Evolutionary conservation across 1,140 invertebrate genomes (phyloP), one percentile per base, ranked within the genome.

Genomic region (Megalopta genalis): DNA sequence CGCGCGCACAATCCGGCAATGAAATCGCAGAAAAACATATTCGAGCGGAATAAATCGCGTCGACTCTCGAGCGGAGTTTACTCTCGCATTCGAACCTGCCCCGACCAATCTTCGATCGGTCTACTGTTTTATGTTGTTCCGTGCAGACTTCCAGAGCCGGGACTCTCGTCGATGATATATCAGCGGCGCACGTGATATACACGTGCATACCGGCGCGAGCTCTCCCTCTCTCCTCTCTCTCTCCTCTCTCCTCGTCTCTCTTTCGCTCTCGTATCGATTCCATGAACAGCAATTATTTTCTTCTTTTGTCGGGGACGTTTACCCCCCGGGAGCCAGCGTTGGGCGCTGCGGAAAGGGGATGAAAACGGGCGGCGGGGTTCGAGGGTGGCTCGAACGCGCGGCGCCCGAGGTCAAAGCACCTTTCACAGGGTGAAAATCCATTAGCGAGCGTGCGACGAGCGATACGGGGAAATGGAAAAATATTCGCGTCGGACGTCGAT

Each of bases 231-330:
- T 46, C 42, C 4, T 32, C n/a, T n/a, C n/a, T n/a, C n/a, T n/a
- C n/a, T n/a, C n/a, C n/a, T 32, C 32, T 32, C 32, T 32, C 42
- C 12, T 2, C 12, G 9, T 46, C 42, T 46, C 42, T 12, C 42
- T 46, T 9, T 46, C 21, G 18, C 49, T 18, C 68, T 9, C n/a
- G 68, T 78, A 78, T 78, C 68, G 76, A 78, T 78, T 72, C 39
- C 60, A 23, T 46, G 46, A n/a, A 25, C 60, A 25, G 76, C 76
- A 78, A 80, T 80, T 80, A 74, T 74, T 80, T 80, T 67, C 62
- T 80, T 54, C 62, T 80, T 80, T 80, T 75, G 71, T 80, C 64
- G 77, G 42, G 77, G 52, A 79, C 77, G 70, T 80, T 78, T 78
- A 78, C 67, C 67, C 67, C 62, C 8, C 5, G 14, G 49, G 21